These are phyloP conservation scores for Ifrita kowaldi DNA, from an alignment of 2,113 vertebrate species.

Conservation along the genomic window DNA sequence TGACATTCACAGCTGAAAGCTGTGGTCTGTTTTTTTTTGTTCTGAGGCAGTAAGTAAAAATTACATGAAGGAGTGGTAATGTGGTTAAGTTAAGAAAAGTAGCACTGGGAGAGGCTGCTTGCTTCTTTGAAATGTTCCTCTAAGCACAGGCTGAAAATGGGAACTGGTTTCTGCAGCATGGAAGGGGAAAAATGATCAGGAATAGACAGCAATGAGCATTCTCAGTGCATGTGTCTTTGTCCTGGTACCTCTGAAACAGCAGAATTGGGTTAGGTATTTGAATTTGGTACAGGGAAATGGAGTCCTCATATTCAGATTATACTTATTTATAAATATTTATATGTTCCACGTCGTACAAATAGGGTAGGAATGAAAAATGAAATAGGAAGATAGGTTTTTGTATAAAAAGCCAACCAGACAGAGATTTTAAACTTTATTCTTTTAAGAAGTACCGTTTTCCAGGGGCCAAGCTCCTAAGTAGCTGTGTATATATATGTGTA, in stretches of 20 bases:
- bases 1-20: conserved; percentile 34
- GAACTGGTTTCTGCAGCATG: neutral
- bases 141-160: neutral
- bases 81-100: conserved; percentile 1
- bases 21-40: neutral
- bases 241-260: neutral
- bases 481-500: neutral
- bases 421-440: neutral
- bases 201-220: neutral
- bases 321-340: neutral
- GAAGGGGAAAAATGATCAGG: neutral
- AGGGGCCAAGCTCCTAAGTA: neutral
- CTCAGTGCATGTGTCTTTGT: neutral
- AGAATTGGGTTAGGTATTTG: neutral
- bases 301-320: neutral
- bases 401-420: neutral
- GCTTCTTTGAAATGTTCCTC: neutral
- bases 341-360: neutral
- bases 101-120: neutral
- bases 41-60: conserved; percentile 31
- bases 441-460: neutral
- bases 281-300: neutral
- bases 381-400: neutral
- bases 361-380: neutral
- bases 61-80: conserved; percentile 22